phyloP scores from a whole-genome alignment of 2,888 invertebrate genomes.

The Griposia aprilina region DNA sequence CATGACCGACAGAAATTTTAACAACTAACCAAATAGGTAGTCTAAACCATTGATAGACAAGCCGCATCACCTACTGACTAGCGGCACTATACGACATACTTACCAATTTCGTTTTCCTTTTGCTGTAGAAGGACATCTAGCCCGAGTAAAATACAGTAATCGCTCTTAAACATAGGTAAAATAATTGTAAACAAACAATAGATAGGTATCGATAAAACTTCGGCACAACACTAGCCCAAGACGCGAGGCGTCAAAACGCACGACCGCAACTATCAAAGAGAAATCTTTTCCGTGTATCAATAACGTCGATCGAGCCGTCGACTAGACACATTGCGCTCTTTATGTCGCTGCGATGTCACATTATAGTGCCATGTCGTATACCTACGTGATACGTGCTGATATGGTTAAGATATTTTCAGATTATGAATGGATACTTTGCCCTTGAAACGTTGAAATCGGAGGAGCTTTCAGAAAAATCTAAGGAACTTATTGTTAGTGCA shows the following conservation, averaged over 20 bases:
- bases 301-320: conserved; percentile 83
- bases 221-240: conserved; percentile 55
- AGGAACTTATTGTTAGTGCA: background rate
- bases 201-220: conserved; percentile 59
- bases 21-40: background rate
- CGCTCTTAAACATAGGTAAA: background rate
- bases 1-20: background rate
- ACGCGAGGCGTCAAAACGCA: conserved; percentile 87
- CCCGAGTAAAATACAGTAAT: background rate
- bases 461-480: background rate
- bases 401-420: conserved; percentile 44
- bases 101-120: background rate
- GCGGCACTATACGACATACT: background rate
- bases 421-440: conserved; percentile 29
- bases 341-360: conserved; percentile 74
- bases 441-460: conserved; percentile 21
- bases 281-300: conserved; percentile 91
- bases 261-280: conserved; percentile 90
- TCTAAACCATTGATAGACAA: background rate
- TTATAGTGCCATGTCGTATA: conserved; percentile 62
- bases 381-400: conserved; percentile 41
- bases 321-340: conserved; percentile 85
- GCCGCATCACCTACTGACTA: background rate
- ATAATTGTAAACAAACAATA: conserved; percentile 15
- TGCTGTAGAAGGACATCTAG: background rate